A percentile compares a stretch with the other conserved stretches of the same genome.
Evolutionary conservation across 2,797 vertebrate species (phyloP).

Genomic region (Hapalemur alaotrensis): DNA sequence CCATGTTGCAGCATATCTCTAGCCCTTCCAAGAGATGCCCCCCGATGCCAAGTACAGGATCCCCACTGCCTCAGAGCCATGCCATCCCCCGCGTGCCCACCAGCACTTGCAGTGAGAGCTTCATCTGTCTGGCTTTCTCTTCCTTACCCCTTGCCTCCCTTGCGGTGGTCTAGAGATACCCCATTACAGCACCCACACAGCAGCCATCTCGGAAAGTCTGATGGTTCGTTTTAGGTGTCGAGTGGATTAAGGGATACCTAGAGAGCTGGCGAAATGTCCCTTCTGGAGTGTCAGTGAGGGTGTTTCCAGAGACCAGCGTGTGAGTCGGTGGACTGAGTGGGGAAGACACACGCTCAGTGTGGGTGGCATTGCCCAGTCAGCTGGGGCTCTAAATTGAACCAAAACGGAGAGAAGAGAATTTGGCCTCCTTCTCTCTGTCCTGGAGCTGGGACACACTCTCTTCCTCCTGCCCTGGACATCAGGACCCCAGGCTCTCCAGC

Average conservation of each 20-base stretch:
- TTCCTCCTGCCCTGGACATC: not conserved
- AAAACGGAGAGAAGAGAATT: not conserved
- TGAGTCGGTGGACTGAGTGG: not conserved
- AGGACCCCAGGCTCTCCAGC: not conserved
- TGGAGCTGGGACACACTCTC: not conserved
- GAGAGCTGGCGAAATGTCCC: not conserved
- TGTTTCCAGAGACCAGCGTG: not conserved
- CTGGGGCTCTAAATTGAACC: not conserved
- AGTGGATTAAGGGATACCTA: not conserved
- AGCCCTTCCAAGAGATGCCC: not conserved
- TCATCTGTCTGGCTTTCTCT: not conserved
- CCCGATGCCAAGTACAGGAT: not conserved
- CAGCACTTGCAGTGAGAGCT: not conserved
- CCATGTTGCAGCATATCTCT: not conserved
- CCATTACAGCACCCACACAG: not conserved
- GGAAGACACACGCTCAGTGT: not conserved
- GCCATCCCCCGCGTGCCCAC: not conserved
- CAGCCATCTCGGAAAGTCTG: not conserved
- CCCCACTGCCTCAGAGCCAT: not conserved
- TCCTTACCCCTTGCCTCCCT: not conserved
- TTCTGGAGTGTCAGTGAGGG: not conserved
- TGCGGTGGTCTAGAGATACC: fast-evolving
- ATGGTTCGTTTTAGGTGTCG: not conserved
- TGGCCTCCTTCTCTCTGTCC: not conserved
- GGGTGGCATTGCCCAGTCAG: not conserved